phyloP scores from a whole-genome alignment of 2,113 vertebrate genomes.

The Forbesichthys papilliferus region DNA sequence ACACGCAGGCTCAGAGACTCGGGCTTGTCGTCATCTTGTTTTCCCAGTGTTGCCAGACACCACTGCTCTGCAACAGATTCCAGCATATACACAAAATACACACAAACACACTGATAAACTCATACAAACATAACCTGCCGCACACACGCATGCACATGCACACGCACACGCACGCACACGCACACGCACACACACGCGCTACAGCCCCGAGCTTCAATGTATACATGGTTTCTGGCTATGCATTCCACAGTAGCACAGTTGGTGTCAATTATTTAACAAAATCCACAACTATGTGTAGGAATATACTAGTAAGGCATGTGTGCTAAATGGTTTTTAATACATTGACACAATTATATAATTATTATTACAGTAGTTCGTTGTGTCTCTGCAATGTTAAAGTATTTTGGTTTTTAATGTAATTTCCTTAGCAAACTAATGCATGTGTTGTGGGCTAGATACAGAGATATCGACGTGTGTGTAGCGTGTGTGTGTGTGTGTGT shows the following conservation, averaged over 20 bases:
- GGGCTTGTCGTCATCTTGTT: constrained; percentile 44
- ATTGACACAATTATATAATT: neutral
- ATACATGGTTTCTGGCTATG: neutral
- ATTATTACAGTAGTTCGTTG: neutral
- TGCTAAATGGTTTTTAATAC: too few species aligned
- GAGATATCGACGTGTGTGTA: constrained; percentile 34
- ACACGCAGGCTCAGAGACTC: constrained; percentile 43
- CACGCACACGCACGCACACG: neutral
- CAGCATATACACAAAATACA: neutral
- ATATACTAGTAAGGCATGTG: neutral
- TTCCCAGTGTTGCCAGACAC: constrained; percentile 40
- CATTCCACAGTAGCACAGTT: neutral
- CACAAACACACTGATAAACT: neutral
- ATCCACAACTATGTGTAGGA: neutral
- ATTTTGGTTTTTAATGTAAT: constrained; percentile 33
- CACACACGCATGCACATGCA: neutral
- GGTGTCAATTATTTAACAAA: neutral
- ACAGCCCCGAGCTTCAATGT: neutral
- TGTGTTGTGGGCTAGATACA: constrained; percentile 56
- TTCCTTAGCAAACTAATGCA: constrained; percentile 43
- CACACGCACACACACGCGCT: neutral
- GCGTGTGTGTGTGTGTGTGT: constrained; percentile 14
- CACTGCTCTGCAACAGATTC: constrained; percentile 20
- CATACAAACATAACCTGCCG: too few species aligned
- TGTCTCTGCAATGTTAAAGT: constrained; percentile 5